Evolutionary conservation across 2,888 invertebrate species (phyloP), one percentile per base, ranked within the genome.

Genomic region (Hypomecis atomaria): DNA sequence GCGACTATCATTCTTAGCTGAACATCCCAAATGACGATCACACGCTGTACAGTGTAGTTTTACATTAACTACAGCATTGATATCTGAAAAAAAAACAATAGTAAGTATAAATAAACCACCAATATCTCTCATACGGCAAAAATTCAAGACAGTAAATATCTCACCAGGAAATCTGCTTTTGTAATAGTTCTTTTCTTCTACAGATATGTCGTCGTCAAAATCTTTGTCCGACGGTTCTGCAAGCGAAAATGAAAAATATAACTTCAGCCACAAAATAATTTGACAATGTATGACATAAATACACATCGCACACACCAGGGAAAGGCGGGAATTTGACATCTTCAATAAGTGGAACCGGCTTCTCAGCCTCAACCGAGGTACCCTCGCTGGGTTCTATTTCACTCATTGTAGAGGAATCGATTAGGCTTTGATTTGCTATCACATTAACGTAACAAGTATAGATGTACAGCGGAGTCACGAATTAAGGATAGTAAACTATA

Each of bases 21-120:
- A 95, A 62, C 95, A 95, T 40, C 97, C 97, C 75, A 97, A 92
- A 78, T 97, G 97, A 10, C 93, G 87, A 75, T 96, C 95, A 78
- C 97, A 97, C 6, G 95, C 94, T 9, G 96, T 95, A 77, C 97
- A 97, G 76, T 97, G 96, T 45, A 96, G 87, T 74, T 93, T 94
- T 23, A 93, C 88, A 68, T 88, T 93, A 62, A 94, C 93, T 36
- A 96, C 90, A 7, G 85, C 72, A 71, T 94, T 94, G 40, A 96
- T 87, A 76, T 94, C 95, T 93, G 90, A 67, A 93, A 92, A 93
- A 92, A 48, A 62, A 65, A 62, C 58, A 62, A 65, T 34, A 48
- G 23, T 23, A 48, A 5, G 57, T 45, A 42, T 45, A 10, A 9
- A 42, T 45, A 10, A 9, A 45, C n/a, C 10, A 45, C 6, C n/a